These are phyloP conservation scores for Meliscaeva auricollis DNA, from an alignment of 2,888 invertebrate species.

Conservation along the genomic window DNA sequence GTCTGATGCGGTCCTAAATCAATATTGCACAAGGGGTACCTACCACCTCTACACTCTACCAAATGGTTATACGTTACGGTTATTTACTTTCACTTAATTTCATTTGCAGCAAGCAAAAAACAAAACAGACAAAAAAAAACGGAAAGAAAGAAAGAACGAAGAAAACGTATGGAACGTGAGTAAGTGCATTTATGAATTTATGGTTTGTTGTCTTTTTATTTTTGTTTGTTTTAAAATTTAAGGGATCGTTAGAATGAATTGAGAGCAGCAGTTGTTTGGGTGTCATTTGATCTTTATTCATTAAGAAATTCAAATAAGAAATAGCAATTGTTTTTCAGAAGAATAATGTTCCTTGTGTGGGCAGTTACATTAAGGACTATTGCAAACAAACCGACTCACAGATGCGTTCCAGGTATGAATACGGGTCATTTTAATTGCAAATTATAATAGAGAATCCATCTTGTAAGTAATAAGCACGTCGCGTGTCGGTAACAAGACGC, in stretches of 20 bases:
- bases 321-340: too few species aligned
- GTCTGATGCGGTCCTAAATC: slow-evolving; percentile 62
- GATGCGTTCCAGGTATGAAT: too few species aligned
- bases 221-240: slow-evolving; percentile 14
- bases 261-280: background rate
- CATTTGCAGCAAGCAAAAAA: slow-evolving; percentile 7
- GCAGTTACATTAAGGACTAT: too few species aligned
- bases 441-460: too few species aligned
- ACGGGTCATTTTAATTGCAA: too few species aligned
- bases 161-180: slow-evolving; percentile 6
- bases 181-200: slow-evolving; percentile 22
- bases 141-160: background rate
- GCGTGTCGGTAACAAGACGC: too few species aligned
- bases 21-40: slow-evolving; percentile 49
- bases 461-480: too few species aligned
- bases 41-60: background rate
- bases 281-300: background rate
- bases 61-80: slow-evolving; percentile 31
- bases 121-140: background rate
- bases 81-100: slow-evolving; percentile 48
- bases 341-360: too few species aligned
- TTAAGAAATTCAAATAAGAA: too few species aligned
- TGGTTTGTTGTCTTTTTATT: slow-evolving; percentile 3
- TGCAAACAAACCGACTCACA: too few species aligned
- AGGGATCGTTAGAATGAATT: background rate